phyloP scores from a whole-genome alignment of 2,113 vertebrate genomes.

The Mohoua ochrocephala region DNA sequence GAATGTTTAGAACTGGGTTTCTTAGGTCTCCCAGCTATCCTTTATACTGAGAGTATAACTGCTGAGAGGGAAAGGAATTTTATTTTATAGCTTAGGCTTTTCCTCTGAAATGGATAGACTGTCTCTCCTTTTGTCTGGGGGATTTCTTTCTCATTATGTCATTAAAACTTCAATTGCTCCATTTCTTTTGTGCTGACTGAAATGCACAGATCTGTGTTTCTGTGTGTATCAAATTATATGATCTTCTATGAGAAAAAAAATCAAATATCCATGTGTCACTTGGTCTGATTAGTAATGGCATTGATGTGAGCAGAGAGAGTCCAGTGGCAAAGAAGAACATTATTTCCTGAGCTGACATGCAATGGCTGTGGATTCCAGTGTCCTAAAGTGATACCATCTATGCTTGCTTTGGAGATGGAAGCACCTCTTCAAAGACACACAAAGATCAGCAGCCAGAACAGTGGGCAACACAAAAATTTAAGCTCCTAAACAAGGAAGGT shows the following conservation, averaged over 20 bases:
- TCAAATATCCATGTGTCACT: background rate
- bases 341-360: background rate
- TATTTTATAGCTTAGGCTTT: constrained; percentile 8
- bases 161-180: constrained; percentile 31
- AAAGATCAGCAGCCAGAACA: background rate
- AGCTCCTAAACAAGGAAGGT: background rate
- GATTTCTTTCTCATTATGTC: constrained; percentile 50
- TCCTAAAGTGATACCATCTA: background rate
- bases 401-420: background rate
- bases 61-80: constrained; percentile 3
- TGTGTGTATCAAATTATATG: constrained; percentile 21
- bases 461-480: background rate
- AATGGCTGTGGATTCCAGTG: background rate
- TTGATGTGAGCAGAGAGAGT: background rate
- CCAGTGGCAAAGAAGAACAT: background rate
- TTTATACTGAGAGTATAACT: background rate
- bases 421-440: background rate
- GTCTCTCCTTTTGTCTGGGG: background rate
- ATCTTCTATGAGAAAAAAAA: background rate
- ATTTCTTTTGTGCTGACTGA: constrained; percentile 23
- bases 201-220: background rate
- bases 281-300: constrained; percentile 11
- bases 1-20: background rate
- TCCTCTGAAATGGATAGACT: background rate
- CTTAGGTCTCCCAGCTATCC: background rate